Conservation (phyloP, 1,140 invertebrate genomes). For the Heliconius melpomene region DNA sequence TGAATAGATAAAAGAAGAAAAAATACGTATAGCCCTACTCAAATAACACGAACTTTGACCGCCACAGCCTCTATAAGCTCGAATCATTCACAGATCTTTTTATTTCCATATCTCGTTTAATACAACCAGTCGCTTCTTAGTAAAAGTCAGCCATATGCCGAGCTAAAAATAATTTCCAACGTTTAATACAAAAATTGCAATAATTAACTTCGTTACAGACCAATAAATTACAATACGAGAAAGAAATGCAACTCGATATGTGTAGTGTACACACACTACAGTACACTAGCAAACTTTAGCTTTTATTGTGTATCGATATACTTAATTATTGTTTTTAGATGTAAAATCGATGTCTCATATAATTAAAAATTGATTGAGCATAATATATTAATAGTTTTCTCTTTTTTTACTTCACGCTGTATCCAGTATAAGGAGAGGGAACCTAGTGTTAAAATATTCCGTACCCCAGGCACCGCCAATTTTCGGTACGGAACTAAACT, state of each 20-base stretch:
- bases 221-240: constrained; percentile 80
- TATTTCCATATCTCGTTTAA: constrained; percentile 5
- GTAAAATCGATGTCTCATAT: too few relatives aligned
- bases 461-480: too few relatives aligned
- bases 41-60: constrained; percentile 10
- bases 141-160: constrained; percentile 62
- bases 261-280: constrained; percentile 39
- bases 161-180: constrained; percentile 79
- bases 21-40: not conserved
- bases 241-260: constrained; percentile 71
- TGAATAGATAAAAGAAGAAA: not conserved
- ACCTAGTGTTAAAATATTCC: too few relatives aligned
- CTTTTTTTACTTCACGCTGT: too few relatives aligned
- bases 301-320: constrained; percentile 23
- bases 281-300: not conserved
- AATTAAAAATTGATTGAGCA: too few relatives aligned
- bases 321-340: constrained; percentile 7
- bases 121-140: constrained; percentile 53
- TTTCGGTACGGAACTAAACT: too few relatives aligned
- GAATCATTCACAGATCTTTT: constrained; percentile 12
- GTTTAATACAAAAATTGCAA: constrained; percentile 81
- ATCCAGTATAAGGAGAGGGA: too few relatives aligned
- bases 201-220: constrained; percentile 80
- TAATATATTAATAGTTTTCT: too few relatives aligned
- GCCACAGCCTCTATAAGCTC: constrained; percentile 7